Evolutionary conservation across 2,797 vertebrate species (phyloP), one percentile per base, ranked within the genome.

Genomic region (Siniperca undulata): DNA sequence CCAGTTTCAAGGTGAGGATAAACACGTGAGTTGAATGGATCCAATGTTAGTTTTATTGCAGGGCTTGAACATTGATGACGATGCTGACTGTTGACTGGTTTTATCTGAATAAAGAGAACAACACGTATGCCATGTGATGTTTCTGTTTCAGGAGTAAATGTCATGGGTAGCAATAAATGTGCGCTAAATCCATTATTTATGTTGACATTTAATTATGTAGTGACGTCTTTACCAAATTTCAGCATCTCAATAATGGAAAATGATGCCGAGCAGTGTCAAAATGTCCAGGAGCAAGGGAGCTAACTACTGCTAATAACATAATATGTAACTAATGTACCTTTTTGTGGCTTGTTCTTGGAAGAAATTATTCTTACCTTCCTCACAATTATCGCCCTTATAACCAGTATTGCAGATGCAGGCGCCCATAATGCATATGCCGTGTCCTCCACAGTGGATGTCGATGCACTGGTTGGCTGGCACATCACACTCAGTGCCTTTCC

Each of bases 401-500:
- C 98, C 98, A 0, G 98, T 97, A 89, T 99, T 99, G 94, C 98
- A 99, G 82, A 96, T 97, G 78, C 98, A 99, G 82, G 97, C 95
- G 10, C 98, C 98, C 93, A 97, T 96, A 81, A 98, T 98, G 92
- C 98, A 99, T 91, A 99, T 96, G 74, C 98, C 98, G 14, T 97
- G 97, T 60, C 98, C 97, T 16, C 98, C 97, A 13, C 98, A 99
- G 92, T 98, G 97, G 74, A 98, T 97, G 93, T 99, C 98, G 9
- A 99, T 94, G 87, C 98, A 99, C 94, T 99, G 98, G 78, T 97
- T 98, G 22, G 94, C 90, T 0, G 98, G 98, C 59, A 99, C 97
- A 0, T 99, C 98, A 7, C 98, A 99, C 91, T 99, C 98, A 0
- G 98, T 98, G 72, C 98, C 98, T 93, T 99, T 99, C 98, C 98